Evolutionary conservation across 2,113 vertebrate genomes (phyloP), one percentile per base, ranked within the genome.

Genomic region (Takifugu bimaculatus): DNA sequence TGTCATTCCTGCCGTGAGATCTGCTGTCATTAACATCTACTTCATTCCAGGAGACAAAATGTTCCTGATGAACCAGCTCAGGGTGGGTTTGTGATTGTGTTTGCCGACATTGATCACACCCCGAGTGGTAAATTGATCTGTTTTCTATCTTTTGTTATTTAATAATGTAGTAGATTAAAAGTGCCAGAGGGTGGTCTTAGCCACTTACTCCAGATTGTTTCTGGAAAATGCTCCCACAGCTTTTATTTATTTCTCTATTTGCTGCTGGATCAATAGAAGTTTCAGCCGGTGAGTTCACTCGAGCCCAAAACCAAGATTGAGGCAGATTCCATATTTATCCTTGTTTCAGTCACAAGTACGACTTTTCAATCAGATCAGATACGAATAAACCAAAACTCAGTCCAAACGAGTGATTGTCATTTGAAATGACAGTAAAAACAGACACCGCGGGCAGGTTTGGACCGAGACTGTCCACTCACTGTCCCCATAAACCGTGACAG

Each of bases 141-240:
- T 72, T 75, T 63, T 72, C 60, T 70, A 57, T 81, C 75, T 72
- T 51, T 53, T 79, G 48, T 79, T 68, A 26, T 53, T 28, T 28
- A 86, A 79, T 81, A 81, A 84, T 79, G 73, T 60, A 77, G 65
- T 65, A 43, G 78, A 70, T 72, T 76, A 57, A 72, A 80, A 62
- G 47, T 60, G 74, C 79, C 72, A 65, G 61, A 50, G 71, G 79
- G 60, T 2, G 15, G 50, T 65, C 69, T 67, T 61, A 61, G 47
- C 61, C 43, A 4, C 60, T 64, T 42, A 47, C 51, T 42, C 14
- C 13, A 82, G 50, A 78, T 64, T 12, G 51, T 72, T 54, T 54
- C 68, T 75, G 52, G 50, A 53, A 69, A 70, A 70, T 26, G 50
- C 48, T 49, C 13, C 52, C 6, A 10, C n/a, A 48, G 54, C 52